These are phyloP conservation scores for Ecliptopera silaceata DNA, from an alignment of 2,888 invertebrate species.

Conservation along the genomic window DNA sequence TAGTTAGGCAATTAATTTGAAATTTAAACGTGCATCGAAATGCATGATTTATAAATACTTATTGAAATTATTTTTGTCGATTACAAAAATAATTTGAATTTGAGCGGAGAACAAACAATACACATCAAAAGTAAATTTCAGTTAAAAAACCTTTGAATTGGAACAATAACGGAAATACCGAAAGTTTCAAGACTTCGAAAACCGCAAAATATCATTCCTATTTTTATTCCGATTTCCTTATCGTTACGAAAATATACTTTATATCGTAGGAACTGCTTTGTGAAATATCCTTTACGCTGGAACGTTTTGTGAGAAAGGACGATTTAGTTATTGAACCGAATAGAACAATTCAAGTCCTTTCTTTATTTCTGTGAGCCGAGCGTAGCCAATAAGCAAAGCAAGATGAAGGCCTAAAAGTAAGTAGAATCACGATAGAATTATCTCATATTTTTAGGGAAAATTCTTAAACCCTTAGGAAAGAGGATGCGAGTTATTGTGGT, in stretches of 20 bases:
- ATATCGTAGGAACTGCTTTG: conserved; percentile 31
- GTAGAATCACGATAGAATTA: too few species aligned
- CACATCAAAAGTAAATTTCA: conserved; percentile 33
- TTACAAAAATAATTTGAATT: conserved; percentile 18
- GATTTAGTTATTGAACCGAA: conserved; percentile 21
- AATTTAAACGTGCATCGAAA: too few species aligned
- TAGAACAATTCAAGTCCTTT: conserved; percentile 2
- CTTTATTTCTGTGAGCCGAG: conserved; percentile 1
- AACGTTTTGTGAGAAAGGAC: conserved; percentile 18
- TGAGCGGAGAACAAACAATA: conserved; percentile 18
- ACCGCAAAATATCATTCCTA: conserved; percentile 34
- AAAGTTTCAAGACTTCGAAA: conserved; percentile 30
- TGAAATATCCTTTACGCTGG: conserved; percentile 25
- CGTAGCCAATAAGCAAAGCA: neutral
- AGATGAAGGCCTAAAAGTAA: neutral
- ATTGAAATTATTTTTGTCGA: neutral
- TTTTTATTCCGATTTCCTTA: conserved; percentile 33
- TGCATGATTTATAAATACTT: too few species aligned
- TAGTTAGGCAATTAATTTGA: too few species aligned
- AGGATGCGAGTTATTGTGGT: too few species aligned
- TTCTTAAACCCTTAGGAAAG: too few species aligned
- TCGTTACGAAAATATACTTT: conserved; percentile 30
- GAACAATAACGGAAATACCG: conserved; percentile 29
- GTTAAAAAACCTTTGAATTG: conserved; percentile 31
- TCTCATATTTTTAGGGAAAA: too few species aligned